These are phyloP conservation scores for Carposina sasakii DNA, from an alignment of 1,140 invertebrate genomes.

Conservation along the genomic window DNA sequence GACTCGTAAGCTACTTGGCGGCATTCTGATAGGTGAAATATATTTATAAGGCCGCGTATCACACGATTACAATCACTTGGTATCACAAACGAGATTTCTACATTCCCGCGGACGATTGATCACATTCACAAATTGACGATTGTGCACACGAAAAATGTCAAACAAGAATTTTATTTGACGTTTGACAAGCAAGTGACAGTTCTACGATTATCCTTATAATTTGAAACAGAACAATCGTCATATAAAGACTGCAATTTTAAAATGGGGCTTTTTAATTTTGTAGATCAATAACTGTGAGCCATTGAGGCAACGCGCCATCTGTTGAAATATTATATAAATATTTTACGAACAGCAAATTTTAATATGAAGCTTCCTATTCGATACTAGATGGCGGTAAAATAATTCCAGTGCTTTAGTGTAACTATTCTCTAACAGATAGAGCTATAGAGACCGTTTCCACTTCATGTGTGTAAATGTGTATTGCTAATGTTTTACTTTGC, in stretches of 20 bases:
- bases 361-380: no score
- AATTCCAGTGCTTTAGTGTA: neutral
- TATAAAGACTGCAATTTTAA: constrained; percentile 13
- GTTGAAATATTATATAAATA: no score
- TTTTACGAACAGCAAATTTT: no score
- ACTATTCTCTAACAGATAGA: neutral
- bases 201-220: no score
- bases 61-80: constrained; percentile 61
- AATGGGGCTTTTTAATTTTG: constrained; percentile 12
- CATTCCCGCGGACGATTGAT: constrained; percentile 62
- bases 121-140: constrained; percentile 35
- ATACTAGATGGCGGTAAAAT: constrained; percentile 27
- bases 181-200: no score
- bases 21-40: constrained; percentile 59
- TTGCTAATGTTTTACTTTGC: no score
- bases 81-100: constrained; percentile 65
- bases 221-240: no score
- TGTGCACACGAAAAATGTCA: constrained; percentile 32
- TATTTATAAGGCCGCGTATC: constrained; percentile 63
- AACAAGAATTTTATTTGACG: no score
- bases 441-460: no score
- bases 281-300: neutral
- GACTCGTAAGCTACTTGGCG: constrained; percentile 71
- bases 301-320: no score
- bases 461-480: no score